Evolutionary conservation across 1,140 invertebrate species (phyloP).

Genomic region (Cheumatopsyche charites): DNA sequence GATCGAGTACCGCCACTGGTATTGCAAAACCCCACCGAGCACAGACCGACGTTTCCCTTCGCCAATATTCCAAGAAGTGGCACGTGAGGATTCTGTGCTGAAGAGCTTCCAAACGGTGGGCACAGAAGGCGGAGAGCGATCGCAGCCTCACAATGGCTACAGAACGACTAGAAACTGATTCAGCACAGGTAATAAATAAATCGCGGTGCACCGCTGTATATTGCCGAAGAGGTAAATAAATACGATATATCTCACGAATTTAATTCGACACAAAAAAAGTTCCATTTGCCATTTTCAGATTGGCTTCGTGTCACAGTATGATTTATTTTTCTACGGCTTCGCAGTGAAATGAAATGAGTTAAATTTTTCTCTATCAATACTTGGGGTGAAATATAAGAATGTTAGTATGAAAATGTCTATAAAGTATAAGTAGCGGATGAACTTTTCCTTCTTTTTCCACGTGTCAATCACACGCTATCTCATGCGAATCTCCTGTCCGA

Average conservation of each 20-base stretch:
- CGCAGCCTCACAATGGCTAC: slow-evolving; percentile 23
- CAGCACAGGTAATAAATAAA: slow-evolving; percentile 42
- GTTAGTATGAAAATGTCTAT: background rate
- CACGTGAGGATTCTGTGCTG: slow-evolving; percentile 26
- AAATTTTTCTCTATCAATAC: background rate
- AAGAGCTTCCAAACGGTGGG: slow-evolving; percentile 13
- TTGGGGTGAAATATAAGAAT: background rate
- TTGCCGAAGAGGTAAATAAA: too few relatives aligned
- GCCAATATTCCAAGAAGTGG: slow-evolving; percentile 33
- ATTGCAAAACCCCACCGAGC: background rate
- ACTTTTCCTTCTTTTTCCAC: slow-evolving; percentile 34
- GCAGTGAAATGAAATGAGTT: background rate
- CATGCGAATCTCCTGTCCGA: slow-evolving; percentile 37
- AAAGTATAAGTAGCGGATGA: slow-evolving; percentile 14
- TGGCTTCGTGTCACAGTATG: background rate
- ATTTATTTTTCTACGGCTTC: background rate
- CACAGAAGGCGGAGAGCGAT: slow-evolving; percentile 27
- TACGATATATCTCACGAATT: too few relatives aligned
- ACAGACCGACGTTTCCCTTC: background rate
- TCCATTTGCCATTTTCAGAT: too few relatives aligned
- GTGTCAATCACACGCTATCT: slow-evolving; percentile 38
- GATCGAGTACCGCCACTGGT: background rate
- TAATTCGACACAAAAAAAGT: too few relatives aligned
- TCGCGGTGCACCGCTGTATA: background rate
- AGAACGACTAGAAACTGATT: slow-evolving; percentile 34